phyloP scores from a whole-genome alignment of 2,113 vertebrate genomes.

The Crotalus horridus region DNA sequence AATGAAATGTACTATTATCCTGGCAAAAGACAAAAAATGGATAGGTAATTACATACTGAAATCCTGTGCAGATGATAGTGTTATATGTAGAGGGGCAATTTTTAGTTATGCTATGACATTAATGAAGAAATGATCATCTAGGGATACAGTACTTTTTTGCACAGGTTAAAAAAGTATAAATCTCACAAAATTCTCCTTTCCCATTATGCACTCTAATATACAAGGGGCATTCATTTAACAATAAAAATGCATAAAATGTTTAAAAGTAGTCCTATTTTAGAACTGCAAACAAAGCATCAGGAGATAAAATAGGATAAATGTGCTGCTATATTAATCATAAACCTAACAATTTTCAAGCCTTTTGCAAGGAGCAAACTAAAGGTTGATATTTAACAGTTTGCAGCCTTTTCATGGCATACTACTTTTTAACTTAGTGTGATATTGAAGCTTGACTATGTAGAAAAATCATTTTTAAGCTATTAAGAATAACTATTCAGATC shows the following conservation, averaged over 20 bases:
- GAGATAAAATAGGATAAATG: neutral
- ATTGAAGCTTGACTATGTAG: conserved; percentile 44
- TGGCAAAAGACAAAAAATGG: neutral
- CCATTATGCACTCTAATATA: neutral
- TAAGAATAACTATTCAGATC: conserved; percentile 53
- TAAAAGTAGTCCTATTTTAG: neutral
- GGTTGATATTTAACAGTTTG: conserved; percentile 29
- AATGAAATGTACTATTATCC: neutral
- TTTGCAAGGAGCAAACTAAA: neutral
- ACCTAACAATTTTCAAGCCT: neutral
- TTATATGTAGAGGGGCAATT: neutral
- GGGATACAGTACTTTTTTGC: neutral
- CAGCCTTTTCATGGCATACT: conserved; percentile 38
- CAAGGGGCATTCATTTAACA: neutral
- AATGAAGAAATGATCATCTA: neutral
- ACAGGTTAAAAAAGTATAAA: neutral
- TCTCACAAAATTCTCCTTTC: neutral
- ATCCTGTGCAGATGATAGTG: neutral
- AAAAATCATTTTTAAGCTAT: conserved; percentile 50
- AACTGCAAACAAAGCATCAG: neutral
- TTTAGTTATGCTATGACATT: neutral
- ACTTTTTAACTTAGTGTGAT: conserved; percentile 46
- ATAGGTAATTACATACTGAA: neutral
- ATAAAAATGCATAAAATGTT: neutral
- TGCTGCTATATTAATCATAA: neutral